phyloP scores from a whole-genome alignment of 2,888 invertebrate genomes.

The Mythimna albipuncta region DNA sequence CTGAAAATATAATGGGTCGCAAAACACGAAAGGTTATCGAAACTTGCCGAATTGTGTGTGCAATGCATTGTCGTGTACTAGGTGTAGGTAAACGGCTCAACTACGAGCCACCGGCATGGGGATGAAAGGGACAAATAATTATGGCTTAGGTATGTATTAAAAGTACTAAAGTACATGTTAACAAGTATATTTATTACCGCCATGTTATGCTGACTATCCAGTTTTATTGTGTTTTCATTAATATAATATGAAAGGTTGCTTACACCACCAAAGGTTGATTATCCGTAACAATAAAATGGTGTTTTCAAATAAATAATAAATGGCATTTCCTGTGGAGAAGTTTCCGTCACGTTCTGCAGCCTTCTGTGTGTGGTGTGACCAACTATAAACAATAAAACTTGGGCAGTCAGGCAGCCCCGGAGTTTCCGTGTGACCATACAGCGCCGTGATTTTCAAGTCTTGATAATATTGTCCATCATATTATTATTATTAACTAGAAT shows the following conservation, averaged over 20 bases:
- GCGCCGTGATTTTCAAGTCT: background rate
- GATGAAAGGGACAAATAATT: constrained; percentile 51
- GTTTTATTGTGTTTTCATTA: constrained; percentile 22
- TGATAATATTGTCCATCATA: background rate
- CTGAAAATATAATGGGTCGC: constrained; percentile 68
- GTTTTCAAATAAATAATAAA: background rate
- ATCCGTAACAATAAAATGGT: too few species aligned
- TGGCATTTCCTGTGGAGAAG: background rate
- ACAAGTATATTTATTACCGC: constrained; percentile 31
- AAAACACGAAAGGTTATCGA: constrained; percentile 68
- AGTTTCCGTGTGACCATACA: constrained; percentile 20
- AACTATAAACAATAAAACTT: constrained; percentile 12
- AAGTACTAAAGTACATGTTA: constrained; percentile 37
- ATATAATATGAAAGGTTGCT: constrained; percentile 1
- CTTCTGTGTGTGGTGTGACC: constrained; percentile 6
- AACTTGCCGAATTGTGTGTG: constrained; percentile 79
- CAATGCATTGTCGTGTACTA: constrained; percentile 74
- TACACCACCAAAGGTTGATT: constrained; percentile 2
- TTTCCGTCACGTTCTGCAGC: background rate
- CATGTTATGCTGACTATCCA: constrained; percentile 36
- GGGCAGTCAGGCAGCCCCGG: constrained; percentile 30
- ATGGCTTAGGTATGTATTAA: constrained; percentile 62
- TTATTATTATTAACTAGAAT: background rate
- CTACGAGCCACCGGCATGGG: constrained; percentile 66
- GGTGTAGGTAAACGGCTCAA: constrained; percentile 65